Evolutionary conservation across 2,888 invertebrate genomes (phyloP), one percentile per base, ranked within the genome.

Genomic region (Oxycera nigricornis): DNA sequence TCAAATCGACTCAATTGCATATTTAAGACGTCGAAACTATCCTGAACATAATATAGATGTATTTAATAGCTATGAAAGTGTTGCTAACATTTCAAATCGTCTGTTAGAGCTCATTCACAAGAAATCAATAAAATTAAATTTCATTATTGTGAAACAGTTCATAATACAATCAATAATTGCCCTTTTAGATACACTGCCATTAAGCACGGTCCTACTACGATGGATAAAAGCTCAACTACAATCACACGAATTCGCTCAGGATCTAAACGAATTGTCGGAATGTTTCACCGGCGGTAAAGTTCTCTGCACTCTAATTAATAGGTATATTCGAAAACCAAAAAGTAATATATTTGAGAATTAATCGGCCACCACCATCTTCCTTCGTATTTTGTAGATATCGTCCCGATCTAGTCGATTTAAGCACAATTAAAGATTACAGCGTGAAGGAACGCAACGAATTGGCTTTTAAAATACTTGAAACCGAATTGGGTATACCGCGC

Each of bases 381-480:
- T n/a, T 52, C 55, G 55, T n/a, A 22, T 22, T 17, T 17, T 52
- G n/a, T 52, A 91, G 94, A 77, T 97, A 97, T 87, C 89, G 97
- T 75, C 97, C 97, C 1, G 95, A 97, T 86, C 88, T 97, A 80
- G 88, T 97, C 79, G 94, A 96, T 79, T 90, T 91, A 81, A 88
- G 88, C 80, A 86, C 89, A 70, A 86, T 94, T 62, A 88, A 89
- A 80, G 88, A 90, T 73, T 88, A 89, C 78, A 91, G 91, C 77
- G 85, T 90, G 2, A 87, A 88, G 35, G 89, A 90, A 78, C 91
- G 93, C 81, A 93, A 94, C 82, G 91, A 94, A 80, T 83, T 91
- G 75, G 95, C 95, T n/a, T 96, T 96, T 84, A 92, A 93, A 81
- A 89, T 94, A 72, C 88, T 97, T 62, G 94, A 96, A 79, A 90